Percentiles rank a stretch among this genome's conserved stretches.
phyloP scores from a whole-genome alignment of 1,140 invertebrate species.

The Brachionus koreanus region DNA sequence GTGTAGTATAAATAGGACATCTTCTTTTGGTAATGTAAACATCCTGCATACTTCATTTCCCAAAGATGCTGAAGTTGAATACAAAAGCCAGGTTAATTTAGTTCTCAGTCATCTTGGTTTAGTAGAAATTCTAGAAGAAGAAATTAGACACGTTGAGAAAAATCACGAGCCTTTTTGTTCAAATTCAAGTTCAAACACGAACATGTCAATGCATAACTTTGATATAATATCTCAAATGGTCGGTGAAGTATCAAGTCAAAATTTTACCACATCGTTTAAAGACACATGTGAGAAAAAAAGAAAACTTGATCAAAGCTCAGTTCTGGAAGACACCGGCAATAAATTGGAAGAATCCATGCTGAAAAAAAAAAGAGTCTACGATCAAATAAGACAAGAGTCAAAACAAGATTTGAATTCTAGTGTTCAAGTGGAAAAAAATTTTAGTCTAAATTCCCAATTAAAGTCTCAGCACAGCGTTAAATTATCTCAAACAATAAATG shows the following conservation, averaged over 20 bases:
- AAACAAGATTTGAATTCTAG: not conserved
- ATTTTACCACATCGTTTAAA: not conserved
- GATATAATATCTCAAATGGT: slow-evolving; percentile 41
- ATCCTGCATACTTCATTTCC: slow-evolving; percentile 36
- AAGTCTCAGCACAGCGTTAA: not conserved
- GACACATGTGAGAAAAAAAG: not conserved
- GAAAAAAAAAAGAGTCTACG: not conserved
- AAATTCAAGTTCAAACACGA: not conserved
- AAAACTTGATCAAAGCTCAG: not conserved
- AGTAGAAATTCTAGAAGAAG: not conserved
- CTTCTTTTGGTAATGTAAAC: slow-evolving; percentile 15
- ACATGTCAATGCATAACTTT: slow-evolving; percentile 12
- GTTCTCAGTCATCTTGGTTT: not conserved
- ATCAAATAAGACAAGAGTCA: not conserved
- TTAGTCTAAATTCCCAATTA: not conserved
- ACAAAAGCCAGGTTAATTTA: slow-evolving; percentile 9
- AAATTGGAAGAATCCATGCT: not conserved
- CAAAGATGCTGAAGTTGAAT: slow-evolving; percentile 26
- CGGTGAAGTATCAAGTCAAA: not conserved
- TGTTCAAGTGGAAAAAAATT: not conserved
- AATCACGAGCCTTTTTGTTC: slow-evolving; percentile 14
- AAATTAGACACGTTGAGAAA: not conserved
- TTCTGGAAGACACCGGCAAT: not conserved
- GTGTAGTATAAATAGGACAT: slow-evolving; percentile 48
- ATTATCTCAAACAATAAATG: not conserved